These are phyloP conservation scores for Apis laboriosa DNA, from an alignment of 1,140 invertebrate species.

Conservation along the genomic window DNA sequence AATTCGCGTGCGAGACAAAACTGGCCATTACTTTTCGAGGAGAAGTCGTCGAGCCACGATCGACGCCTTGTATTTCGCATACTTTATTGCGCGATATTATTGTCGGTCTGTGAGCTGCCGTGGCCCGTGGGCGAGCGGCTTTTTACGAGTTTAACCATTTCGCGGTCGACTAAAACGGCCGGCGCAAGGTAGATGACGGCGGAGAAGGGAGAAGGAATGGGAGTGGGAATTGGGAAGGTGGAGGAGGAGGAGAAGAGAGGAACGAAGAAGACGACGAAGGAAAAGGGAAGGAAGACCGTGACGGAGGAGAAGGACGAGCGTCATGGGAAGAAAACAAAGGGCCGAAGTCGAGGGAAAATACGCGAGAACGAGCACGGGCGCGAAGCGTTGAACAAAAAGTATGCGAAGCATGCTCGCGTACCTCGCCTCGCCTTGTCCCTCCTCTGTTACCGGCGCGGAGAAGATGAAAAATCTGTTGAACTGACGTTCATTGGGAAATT, in stretches of 20 bases:
- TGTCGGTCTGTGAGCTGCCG: neutral
- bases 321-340: slow-evolving; percentile 22
- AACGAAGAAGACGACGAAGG: no score
- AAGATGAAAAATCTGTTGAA: slow-evolving; percentile 66
- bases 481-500: slow-evolving; percentile 69
- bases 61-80: slow-evolving; percentile 57
- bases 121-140: slow-evolving; percentile 57
- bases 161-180: slow-evolving; percentile 13
- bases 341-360: slow-evolving; percentile 29
- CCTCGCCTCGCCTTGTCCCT: neutral
- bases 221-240: no score
- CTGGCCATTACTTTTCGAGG: slow-evolving; percentile 47
- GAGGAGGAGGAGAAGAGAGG: no score
- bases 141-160: slow-evolving; percentile 62
- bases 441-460: neutral
- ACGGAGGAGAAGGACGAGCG: neutral
- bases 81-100: slow-evolving; percentile 62
- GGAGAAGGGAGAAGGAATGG: neutral
- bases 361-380: slow-evolving; percentile 28
- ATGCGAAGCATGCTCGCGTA: slow-evolving; percentile 18
- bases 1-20: slow-evolving; percentile 51
- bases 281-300: neutral
- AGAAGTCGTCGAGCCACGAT: slow-evolving; percentile 23
- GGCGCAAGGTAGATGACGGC: slow-evolving; percentile 10
- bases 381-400: slow-evolving; percentile 40